Conservation (phyloP, 1,140 invertebrate genomes). For the Solenopsis invicta region DNA sequence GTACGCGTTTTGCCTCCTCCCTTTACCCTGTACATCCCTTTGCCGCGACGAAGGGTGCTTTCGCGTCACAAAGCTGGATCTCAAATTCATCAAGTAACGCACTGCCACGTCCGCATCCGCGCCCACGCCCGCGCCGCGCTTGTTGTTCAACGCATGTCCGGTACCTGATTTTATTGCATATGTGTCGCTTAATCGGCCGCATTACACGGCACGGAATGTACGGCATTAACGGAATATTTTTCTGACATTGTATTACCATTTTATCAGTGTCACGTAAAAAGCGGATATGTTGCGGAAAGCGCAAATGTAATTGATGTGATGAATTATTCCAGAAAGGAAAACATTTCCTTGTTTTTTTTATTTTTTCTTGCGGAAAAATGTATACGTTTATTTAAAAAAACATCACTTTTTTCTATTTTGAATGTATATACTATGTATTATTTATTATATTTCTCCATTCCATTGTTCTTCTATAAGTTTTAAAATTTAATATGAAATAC, state of each 20-base stretch:
- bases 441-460: not conserved
- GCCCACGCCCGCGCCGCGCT: too few relatives aligned
- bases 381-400: not conserved
- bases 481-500: constrained; percentile 24
- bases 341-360: not conserved
- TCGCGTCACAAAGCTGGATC: constrained; percentile 11
- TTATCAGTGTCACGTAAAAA: not conserved
- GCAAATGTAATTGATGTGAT: not conserved
- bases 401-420: not conserved
- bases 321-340: not conserved
- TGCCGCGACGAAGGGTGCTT: not conserved
- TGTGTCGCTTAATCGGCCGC: not conserved
- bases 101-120: too few relatives aligned
- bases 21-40: too few relatives aligned
- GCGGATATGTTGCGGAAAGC: not conserved
- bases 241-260: not conserved
- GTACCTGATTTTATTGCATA: constrained; percentile 30
- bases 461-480: not conserved
- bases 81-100: constrained; percentile 30
- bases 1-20: constrained; percentile 55
- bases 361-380: not conserved
- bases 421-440: not conserved
- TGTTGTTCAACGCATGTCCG: constrained; percentile 5
- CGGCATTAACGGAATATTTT: not conserved
- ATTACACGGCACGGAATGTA: not conserved